Percentiles rank a stretch among this genome's conserved stretches.
These are phyloP conservation scores for Orius insidiosus DNA, from an alignment of 1,140 invertebrate species.

Conservation along the genomic window DNA sequence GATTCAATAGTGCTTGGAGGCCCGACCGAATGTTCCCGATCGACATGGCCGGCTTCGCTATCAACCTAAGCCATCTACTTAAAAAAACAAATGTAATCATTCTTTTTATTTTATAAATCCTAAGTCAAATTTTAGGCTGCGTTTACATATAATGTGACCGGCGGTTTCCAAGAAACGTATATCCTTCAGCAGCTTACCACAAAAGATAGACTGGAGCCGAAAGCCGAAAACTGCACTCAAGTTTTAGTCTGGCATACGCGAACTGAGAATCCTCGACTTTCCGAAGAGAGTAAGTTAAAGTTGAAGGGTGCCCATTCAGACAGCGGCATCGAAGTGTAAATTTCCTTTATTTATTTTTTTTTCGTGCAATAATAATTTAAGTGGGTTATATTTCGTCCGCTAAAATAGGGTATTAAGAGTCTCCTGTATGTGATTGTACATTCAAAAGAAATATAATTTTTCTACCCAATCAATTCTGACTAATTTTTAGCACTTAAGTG, in stretches of 20 bases:
- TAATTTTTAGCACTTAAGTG: neutral
- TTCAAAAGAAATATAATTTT: neutral
- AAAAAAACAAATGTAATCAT: conserved; percentile 42
- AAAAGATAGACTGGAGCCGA: conserved; percentile 65
- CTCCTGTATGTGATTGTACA: neutral
- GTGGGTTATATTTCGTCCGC: neutral
- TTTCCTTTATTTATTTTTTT: neutral
- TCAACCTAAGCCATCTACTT: conserved; percentile 67
- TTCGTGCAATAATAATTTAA: neutral
- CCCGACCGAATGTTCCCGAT: conserved; percentile 82
- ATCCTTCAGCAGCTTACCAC: conserved; percentile 67
- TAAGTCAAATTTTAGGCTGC: conserved; percentile 36
- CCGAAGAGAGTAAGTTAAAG: conserved; percentile 37
- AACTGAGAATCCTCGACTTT: conserved; percentile 66
- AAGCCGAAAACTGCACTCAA: conserved; percentile 77
- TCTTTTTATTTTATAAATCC: no score
- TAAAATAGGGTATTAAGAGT: neutral
- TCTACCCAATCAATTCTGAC: neutral
- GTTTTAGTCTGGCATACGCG: conserved; percentile 94
- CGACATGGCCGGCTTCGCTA: conserved; percentile 97
- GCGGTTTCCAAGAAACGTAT: conserved; percentile 84
- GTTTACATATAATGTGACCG: conserved; percentile 67
- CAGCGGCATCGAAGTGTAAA: conserved; percentile 55
- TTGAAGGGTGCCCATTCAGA: conserved; percentile 41
- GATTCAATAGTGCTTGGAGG: conserved; percentile 73